phyloP scores from a whole-genome alignment of 2,888 invertebrate species.

The Helobdella robusta region DNA sequence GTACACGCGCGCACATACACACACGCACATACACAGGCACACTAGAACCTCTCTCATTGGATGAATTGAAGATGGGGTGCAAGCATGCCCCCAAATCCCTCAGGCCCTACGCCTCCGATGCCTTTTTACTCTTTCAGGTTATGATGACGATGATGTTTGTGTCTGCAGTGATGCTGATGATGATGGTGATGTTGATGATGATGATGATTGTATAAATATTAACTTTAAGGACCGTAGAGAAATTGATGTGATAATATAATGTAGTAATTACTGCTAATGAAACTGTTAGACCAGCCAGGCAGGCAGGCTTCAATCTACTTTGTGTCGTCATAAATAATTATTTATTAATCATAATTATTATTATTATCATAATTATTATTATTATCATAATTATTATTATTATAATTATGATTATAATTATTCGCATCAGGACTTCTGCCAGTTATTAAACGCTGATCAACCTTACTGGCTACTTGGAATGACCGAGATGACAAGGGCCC shows the following conservation, averaged over 20 bases:
- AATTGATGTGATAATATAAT: too few relatives aligned
- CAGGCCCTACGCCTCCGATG: constrained; percentile 77
- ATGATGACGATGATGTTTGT: neutral
- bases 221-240: too few relatives aligned
- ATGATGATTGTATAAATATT: neutral
- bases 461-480: constrained; percentile 90
- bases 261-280: too few relatives aligned
- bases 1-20: too few relatives aligned
- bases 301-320: too few relatives aligned
- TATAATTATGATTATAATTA: neutral
- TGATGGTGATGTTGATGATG: neutral
- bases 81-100: constrained; percentile 71
- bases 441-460: constrained; percentile 88
- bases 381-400: neutral
- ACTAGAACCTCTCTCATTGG: constrained; percentile 17
- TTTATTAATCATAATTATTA: too few relatives aligned
- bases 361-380: too few relatives aligned
- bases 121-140: constrained; percentile 84
- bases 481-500: constrained; percentile 91
- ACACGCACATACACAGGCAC: neutral
- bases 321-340: too few relatives aligned
- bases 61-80: constrained; percentile 61
- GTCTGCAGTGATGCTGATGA: too few relatives aligned
- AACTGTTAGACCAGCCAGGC: too few relatives aligned
- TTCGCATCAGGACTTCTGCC: constrained; percentile 72